Conservation (phyloP, 37 sponge, comb jelly and placozoan species). For the Ianthella basta region DNA sequence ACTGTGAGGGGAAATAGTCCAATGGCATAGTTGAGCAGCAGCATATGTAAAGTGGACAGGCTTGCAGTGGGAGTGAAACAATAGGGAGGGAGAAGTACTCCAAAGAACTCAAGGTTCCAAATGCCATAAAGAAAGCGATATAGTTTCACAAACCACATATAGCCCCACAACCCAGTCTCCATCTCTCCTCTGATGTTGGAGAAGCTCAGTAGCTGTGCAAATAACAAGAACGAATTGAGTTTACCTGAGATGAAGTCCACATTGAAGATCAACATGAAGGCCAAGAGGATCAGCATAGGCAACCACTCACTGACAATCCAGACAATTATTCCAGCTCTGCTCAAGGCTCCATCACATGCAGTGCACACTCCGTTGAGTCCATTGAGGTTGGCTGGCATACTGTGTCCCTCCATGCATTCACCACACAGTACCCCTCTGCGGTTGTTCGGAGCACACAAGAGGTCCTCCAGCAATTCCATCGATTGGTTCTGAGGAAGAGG, state of each 20-base stretch:
- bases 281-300: not conserved
- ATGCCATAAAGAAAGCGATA: not conserved
- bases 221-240: not conserved
- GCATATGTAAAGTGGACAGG: not conserved
- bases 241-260: not conserved
- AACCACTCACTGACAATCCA: slow-evolving; percentile 24
- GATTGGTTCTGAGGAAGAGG: not conserved
- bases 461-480: not conserved
- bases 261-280: not conserved
- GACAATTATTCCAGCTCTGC: not conserved
- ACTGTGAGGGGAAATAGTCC: not conserved
- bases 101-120: slow-evolving; percentile 26
- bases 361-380: not conserved
- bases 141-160: too few species aligned
- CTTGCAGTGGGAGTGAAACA: not conserved
- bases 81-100: not conserved
- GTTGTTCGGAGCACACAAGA: not conserved
- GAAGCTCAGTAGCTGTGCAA: slow-evolving; percentile 1
- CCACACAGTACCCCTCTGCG: slow-evolving; percentile 11
- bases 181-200: too few species aligned
- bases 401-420: slow-evolving; percentile 7
- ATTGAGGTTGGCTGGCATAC: not conserved
- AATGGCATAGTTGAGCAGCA: not conserved
- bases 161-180: too few species aligned
- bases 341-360: not conserved